A percentile compares a stretch with the other conserved stretches of the same genome.
Conservation (phyloP, 2,797 vertebrate species). For the Mormyrops attenuatus region DNA sequence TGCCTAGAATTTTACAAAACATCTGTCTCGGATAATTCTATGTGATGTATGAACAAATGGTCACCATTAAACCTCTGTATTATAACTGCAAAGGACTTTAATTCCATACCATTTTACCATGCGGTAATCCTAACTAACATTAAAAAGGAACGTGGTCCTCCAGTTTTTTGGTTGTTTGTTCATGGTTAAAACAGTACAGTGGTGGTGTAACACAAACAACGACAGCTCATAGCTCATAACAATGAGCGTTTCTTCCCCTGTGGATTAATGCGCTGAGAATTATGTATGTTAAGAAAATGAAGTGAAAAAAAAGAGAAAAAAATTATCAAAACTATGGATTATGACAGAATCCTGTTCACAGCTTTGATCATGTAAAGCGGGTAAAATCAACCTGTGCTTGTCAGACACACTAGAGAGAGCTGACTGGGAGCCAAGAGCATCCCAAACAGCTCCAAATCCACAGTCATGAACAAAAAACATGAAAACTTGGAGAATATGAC, state of each 20-base stretch:
- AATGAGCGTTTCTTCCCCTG: not conserved
- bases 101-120: not conserved
- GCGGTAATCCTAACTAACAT: not conserved
- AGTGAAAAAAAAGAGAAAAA: not conserved
- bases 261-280: not conserved
- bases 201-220: not conserved
- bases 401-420: not conserved
- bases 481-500: not conserved
- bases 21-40: not conserved
- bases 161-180: not conserved
- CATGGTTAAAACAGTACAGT: not conserved
- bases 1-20: not conserved
- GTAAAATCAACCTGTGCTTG: conserved; percentile 12
- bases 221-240: not conserved
- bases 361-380: conserved; percentile 36
- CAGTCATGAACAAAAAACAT: not conserved
- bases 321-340: conserved; percentile 36
- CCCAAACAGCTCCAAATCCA: not conserved
- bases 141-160: not conserved
- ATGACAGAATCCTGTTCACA: conserved; percentile 22
- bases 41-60: not conserved
- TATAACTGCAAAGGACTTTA: not conserved
- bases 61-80: not conserved
- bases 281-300: not conserved
- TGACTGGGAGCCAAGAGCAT: not conserved